Base-by-base conservation (phyloP, 2,888 invertebrate species). In the Scaeva pyrastri region DNA sequence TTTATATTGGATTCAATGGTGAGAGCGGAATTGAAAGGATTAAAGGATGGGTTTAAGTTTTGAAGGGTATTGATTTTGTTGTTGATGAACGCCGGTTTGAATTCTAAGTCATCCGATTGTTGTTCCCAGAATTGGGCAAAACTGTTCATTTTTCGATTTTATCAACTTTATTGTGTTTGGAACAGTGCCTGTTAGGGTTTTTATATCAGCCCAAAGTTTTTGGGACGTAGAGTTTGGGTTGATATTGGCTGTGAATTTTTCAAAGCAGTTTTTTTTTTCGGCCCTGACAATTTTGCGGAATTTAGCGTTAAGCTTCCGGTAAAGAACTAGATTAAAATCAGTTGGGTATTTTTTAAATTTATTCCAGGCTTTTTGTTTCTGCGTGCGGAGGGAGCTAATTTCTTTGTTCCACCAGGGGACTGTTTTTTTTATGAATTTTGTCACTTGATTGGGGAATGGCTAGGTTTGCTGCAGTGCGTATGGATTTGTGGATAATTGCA, bases 61-160 rank as follows among this genome's bases (percentile, higher is more conserved):
- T 58, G 43, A 1, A 72, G 10, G 2, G 21, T 72, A 58, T 45
- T 72, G 11, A 31, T 45, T 31, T 58, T 72, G 31, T 58, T 45
- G 45, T 58, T 58, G 14, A 31, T 31, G 48, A 45, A 58, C 19
- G 12, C 14, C 10, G 58, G 14, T 31, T 31, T 6, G 36, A 72
- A 58, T 14, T 56, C 45, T 3, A 31, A 58, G 72, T 45, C 45
- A 2, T 58, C 58, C 1, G 58, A 31, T 48, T 12, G 14, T 48
- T 58, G 31, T 58, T 58, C 31, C 58, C 72, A 72, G 16, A 45
- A 48, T 48, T 58, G 43, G 21, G 72, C 58, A 45, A 52, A 36
- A 52, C n/a, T n/a, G n/a, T n/a, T n/a, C n/a, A n/a, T n/a, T n/a
- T n/a, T n/a, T n/a, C n/a, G n/a, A n/a, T n/a, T n/a, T n/a, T n/a